Evolutionary conservation across 2,113 vertebrate species (phyloP).

Genomic region (Caranx ignobilis): DNA sequence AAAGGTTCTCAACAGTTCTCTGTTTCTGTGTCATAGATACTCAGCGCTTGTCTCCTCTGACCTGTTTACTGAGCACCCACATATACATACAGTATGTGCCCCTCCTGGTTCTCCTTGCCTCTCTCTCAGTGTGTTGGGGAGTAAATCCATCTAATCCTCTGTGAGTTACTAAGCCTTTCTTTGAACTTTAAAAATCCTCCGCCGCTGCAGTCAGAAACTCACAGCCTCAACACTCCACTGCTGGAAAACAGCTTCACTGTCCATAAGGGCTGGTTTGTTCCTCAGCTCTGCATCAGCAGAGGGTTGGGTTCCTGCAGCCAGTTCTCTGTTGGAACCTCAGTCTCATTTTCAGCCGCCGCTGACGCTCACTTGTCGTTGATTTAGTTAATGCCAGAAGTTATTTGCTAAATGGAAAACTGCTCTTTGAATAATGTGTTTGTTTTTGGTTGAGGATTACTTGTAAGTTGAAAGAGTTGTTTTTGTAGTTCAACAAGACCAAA

Average conservation of each 20-base stretch:
- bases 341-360: too few relatives aligned
- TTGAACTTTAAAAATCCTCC: constrained; percentile 63
- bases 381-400: too few relatives aligned
- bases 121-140: constrained; percentile 3
- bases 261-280: neutral
- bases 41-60: constrained; percentile 14
- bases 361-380: too few relatives aligned
- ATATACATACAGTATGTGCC: neutral
- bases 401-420: too few relatives aligned
- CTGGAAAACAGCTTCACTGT: constrained; percentile 13
- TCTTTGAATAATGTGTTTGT: too few relatives aligned
- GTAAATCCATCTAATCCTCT: constrained; percentile 63
- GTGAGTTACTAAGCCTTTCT: constrained; percentile 59
- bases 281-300: neutral
- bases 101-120: constrained; percentile 16
- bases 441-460: too few relatives aligned
- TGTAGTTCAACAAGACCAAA: too few relatives aligned
- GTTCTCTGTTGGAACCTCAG: neutral
- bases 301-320: neutral
- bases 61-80: constrained; percentile 13
- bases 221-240: constrained; percentile 1
- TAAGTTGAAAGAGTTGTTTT: too few relatives aligned
- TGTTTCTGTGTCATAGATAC: neutral
- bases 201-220: constrained; percentile 38
- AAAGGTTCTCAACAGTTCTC: neutral